phyloP scores from a whole-genome alignment of 2,888 invertebrate species.

The Tribolium freemani region DNA sequence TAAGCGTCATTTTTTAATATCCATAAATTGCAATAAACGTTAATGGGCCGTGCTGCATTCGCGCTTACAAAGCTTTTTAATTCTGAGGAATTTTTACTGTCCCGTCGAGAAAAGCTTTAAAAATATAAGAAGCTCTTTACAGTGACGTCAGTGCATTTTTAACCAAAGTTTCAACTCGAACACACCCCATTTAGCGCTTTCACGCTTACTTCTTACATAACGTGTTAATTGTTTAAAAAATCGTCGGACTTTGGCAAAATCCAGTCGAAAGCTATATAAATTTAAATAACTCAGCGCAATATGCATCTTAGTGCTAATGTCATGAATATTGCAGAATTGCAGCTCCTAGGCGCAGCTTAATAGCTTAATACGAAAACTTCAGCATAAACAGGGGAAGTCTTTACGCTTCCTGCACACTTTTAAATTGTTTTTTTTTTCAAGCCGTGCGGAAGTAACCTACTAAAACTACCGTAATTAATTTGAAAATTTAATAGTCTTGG shows the following conservation, averaged over 20 bases:
- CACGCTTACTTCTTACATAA: background rate
- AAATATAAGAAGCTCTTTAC: constrained; percentile 33
- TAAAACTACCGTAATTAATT: background rate
- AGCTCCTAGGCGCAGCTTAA: constrained; percentile 7
- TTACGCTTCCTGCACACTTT: background rate
- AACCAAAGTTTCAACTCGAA: background rate
- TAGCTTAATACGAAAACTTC: constrained; percentile 20
- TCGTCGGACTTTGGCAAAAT: no score
- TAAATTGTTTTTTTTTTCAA: background rate
- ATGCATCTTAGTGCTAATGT: background rate
- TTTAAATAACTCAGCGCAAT: background rate
- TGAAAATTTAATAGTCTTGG: background rate
- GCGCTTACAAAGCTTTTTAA: constrained; percentile 57
- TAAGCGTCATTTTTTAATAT: constrained; percentile 56
- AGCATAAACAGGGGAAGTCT: background rate
- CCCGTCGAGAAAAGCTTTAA: constrained; percentile 27
- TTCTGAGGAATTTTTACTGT: constrained; percentile 51
- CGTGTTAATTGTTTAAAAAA: background rate
- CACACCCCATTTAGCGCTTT: constrained; percentile 3
- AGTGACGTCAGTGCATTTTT: constrained; percentile 20
- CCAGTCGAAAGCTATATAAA: no score
- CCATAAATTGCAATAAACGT: constrained; percentile 61
- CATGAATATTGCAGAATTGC: background rate
- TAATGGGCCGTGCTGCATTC: constrained; percentile 59
- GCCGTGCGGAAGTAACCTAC: background rate